A percentile compares a stretch with the other conserved stretches of the same genome.
These are phyloP conservation scores for Amia ocellicauda DNA, from an alignment of 2,113 vertebrate species.

Conservation along the genomic window DNA sequence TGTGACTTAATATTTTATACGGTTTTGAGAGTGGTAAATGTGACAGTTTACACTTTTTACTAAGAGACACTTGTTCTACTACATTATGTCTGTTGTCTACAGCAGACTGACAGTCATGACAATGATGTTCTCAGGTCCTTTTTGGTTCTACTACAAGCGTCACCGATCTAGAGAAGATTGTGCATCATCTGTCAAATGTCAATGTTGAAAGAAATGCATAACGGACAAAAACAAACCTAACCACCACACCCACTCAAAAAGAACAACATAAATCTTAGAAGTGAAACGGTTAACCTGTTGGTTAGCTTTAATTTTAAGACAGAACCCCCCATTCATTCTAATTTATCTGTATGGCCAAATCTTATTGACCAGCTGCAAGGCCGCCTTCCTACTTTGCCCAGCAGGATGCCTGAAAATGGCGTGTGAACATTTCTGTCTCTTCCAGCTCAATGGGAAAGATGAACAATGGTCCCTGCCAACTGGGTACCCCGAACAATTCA, in stretches of 20 bases:
- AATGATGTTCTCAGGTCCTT: too few species aligned
- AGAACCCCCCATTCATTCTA: slow-evolving; percentile 6
- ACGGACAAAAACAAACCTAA: background rate
- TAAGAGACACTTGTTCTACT: too few species aligned
- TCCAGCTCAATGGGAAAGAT: slow-evolving; percentile 63
- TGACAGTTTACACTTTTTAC: too few species aligned
- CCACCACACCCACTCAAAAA: slow-evolving; percentile 11
- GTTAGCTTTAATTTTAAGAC: slow-evolving; percentile 7
- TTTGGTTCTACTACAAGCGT: too few species aligned
- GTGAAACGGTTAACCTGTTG: slow-evolving; percentile 16
- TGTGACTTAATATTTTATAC: too few species aligned
- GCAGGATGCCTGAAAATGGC: slow-evolving; percentile 75
- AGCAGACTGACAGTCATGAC: too few species aligned
- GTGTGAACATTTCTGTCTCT: slow-evolving; percentile 71
- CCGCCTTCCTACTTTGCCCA: slow-evolving; percentile 69
- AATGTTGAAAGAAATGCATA: background rate
- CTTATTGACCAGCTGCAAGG: slow-evolving; percentile 66
- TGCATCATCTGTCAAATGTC: too few species aligned
- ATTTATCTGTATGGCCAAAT: slow-evolving; percentile 57
- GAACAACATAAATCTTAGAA: slow-evolving; percentile 9
- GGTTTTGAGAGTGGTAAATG: too few species aligned
- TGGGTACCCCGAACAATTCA: slow-evolving; percentile 29
- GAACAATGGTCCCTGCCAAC: slow-evolving; percentile 74
- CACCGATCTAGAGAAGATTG: too few species aligned
- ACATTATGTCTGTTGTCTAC: too few species aligned